Base-by-base conservation (phyloP, 2,113 vertebrate genomes). In the Perognathus longimembris region DNA sequence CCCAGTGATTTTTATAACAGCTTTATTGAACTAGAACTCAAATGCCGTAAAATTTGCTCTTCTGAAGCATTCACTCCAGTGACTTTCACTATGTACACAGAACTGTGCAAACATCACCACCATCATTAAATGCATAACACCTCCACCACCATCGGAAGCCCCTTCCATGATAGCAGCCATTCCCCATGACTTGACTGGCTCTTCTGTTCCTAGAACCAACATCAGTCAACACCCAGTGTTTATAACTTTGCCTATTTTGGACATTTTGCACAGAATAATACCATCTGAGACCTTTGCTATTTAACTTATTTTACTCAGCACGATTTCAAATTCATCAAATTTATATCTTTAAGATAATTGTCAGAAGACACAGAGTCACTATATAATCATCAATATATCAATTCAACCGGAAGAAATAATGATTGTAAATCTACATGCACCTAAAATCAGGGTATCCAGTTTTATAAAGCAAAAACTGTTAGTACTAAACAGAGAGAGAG, bases 171-270 rank as follows among this genome's bases (percentile, higher is more conserved):
- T n/a, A 50, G 32, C 3, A 59, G 28, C 45, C 69, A 28, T n/a
- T 64, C 24, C 24, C 59, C 69, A 22, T 4, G 10, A 15, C 12
- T 24, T n/a, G n/a, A n/a, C n/a, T 42, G 8, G 7, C 17, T 54
- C 6, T 12, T 7, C 24, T 30, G 42, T 34, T 21, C 81, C 74
- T 45, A 30, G 34, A 45, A 45, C 8, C 30, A 28, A 66, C 18
- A 42, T 17, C 6, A 8, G 0, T 32, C n/a, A 2, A 4, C 66
- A 40, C 57, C n/a, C 4, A 6, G 21, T 28, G 34, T 21, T 45
- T 50, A 11, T 7, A 61, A 8, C 66, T 59, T 21, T 57, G 30
- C 22, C 15, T 57, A 2, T 67, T 57, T 36, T 79, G 14, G 40
- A 7, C 32, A 45, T 91, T 34, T 54, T 30, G 6, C n/a, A 18